These are phyloP conservation scores for Rhagonycha fulva DNA, from an alignment of 2,888 invertebrate genomes.

Conservation along the genomic window DNA sequence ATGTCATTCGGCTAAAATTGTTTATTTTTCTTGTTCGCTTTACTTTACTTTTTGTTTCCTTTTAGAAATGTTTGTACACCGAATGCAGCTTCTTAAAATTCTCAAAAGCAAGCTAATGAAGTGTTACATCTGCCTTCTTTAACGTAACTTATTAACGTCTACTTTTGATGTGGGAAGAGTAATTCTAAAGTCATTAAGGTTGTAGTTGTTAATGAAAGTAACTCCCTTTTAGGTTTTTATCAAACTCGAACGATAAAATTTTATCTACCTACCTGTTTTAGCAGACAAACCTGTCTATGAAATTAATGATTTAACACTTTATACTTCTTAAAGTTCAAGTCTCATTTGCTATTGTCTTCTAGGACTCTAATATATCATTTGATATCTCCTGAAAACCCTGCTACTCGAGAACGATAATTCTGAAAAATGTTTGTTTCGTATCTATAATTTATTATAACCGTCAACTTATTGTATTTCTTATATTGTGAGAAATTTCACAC, in stretches of 20 bases:
- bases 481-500: conserved; percentile 7
- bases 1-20: no score
- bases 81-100: not conserved
- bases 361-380: conserved; percentile 28
- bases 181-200: conserved; percentile 22
- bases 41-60: no score
- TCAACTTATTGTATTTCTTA: conserved; percentile 12
- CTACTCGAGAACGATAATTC: conserved; percentile 27
- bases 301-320: conserved; percentile 30
- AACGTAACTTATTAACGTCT: not conserved
- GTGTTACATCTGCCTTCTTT: not conserved
- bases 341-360: conserved; percentile 27
- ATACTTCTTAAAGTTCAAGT: conserved; percentile 20
- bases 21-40: no score
- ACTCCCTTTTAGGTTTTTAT: conserved; percentile 18
- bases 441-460: conserved; percentile 27
- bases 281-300: conserved; percentile 19
- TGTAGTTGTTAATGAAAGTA: conserved; percentile 12
- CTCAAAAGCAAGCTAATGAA: not conserved
- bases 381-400: conserved; percentile 25
- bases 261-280: conserved; percentile 25
- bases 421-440: conserved; percentile 30
- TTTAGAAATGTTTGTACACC: no score
- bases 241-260: conserved; percentile 26
- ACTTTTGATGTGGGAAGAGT: conserved; percentile 4